Conservation (phyloP, 2,888 invertebrate species). For the Ormyrus labotus region DNA sequence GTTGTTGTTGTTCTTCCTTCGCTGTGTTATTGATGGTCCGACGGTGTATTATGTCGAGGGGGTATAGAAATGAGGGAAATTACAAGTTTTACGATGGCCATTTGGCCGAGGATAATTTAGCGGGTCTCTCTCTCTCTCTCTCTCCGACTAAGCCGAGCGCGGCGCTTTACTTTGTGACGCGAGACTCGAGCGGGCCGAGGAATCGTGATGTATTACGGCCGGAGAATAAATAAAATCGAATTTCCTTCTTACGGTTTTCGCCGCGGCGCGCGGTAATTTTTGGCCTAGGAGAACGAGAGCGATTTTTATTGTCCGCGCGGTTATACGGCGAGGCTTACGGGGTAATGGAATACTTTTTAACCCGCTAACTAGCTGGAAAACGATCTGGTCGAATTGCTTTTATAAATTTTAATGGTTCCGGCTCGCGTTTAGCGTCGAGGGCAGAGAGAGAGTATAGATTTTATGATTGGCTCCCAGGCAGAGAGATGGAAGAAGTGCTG, state of each 20-base stretch:
- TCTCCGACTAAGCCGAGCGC: neutral
- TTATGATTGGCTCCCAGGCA: too few relatives aligned
- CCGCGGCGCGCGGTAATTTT: neutral
- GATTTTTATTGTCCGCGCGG: too few relatives aligned
- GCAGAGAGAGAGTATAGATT: too few relatives aligned
- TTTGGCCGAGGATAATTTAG: conserved; percentile 27
- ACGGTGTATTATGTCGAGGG: neutral
- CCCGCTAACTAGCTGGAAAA: too few relatives aligned
- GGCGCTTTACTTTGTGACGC: neutral
- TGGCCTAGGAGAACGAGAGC: neutral
- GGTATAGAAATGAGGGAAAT: conserved; percentile 33
- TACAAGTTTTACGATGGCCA: conserved; percentile 36
- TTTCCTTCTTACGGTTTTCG: conserved; percentile 6
- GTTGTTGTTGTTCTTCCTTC: too few relatives aligned
- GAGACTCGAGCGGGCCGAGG: neutral
- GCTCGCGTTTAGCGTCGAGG: too few relatives aligned
- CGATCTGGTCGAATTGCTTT: too few relatives aligned
- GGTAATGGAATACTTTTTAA: too few relatives aligned
- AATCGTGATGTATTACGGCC: conserved; percentile 22
- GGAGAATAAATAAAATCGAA: conserved; percentile 20
- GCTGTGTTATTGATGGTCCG: too few relatives aligned
- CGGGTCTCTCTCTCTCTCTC: neutral
- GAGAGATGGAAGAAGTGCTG: too few relatives aligned
- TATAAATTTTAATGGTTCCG: too few relatives aligned
- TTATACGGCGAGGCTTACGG: too few relatives aligned